A percentile compares a stretch with the other conserved stretches of the same genome.
Evolutionary conservation across 2,888 invertebrate genomes (phyloP).

Genomic region (Plagodis dolabraria): DNA sequence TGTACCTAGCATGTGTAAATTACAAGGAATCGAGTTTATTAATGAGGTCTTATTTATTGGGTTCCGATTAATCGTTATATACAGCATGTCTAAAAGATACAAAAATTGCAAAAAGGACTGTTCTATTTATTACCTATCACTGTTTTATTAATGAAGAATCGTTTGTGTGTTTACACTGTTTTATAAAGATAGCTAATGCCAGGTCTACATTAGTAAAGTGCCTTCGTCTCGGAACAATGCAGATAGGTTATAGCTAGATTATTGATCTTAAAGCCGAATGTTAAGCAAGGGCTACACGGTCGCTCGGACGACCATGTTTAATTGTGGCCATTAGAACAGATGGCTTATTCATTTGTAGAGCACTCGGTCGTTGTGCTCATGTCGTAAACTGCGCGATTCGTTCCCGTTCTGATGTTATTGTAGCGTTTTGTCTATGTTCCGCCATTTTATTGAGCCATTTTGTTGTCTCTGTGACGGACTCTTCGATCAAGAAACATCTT

Average conservation of each 20-base stretch:
- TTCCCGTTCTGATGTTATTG: slow-evolving; percentile 84
- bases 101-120: too few relatives aligned
- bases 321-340: slow-evolving; percentile 84
- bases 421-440: slow-evolving; percentile 84
- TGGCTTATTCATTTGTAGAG: slow-evolving; percentile 85
- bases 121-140: too few relatives aligned
- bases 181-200: too few relatives aligned
- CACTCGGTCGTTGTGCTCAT: slow-evolving; percentile 81
- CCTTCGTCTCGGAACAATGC: slow-evolving; percentile 26
- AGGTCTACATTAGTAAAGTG: slow-evolving; percentile 11
- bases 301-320: slow-evolving; percentile 78
- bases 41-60: slow-evolving; percentile 5
- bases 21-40: background rate
- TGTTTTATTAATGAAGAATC: too few relatives aligned
- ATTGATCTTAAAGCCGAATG: slow-evolving; percentile 67
- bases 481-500: slow-evolving; percentile 58
- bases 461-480: slow-evolving; percentile 73
- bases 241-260: slow-evolving; percentile 39
- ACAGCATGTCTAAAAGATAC: too few relatives aligned
- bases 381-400: slow-evolving; percentile 83
- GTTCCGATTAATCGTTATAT: background rate
- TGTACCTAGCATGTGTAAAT: slow-evolving; percentile 3
- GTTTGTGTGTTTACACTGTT: too few relatives aligned
- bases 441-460: slow-evolving; percentile 80
- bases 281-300: slow-evolving; percentile 57